A percentile compares a stretch with the other conserved stretches of the same genome.
phyloP scores from a whole-genome alignment of 1,140 invertebrate species.

The Monochamus saltuarius region DNA sequence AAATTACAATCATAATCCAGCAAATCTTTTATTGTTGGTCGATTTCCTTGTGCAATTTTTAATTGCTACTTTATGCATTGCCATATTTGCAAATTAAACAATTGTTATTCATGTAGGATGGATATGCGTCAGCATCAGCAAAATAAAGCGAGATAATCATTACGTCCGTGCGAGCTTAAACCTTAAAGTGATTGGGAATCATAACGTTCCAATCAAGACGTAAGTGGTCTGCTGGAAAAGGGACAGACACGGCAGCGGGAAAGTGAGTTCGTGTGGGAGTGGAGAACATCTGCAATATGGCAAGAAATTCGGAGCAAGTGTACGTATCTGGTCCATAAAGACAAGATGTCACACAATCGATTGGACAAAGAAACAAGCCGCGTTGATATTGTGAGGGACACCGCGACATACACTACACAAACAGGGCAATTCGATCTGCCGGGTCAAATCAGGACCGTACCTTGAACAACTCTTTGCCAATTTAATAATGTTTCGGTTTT shows the following conservation, averaged over 20 bases:
- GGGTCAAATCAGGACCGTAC: constrained; percentile 6
- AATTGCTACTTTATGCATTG: no score
- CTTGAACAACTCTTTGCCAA: no score
- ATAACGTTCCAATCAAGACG: constrained; percentile 33
- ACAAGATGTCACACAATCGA: constrained; percentile 48
- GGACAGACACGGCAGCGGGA: constrained; percentile 19
- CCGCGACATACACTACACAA: constrained; percentile 16
- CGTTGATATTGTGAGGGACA: constrained; percentile 14
- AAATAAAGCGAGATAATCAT: no score
- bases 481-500: no score
- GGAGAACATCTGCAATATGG: constrained; percentile 43
- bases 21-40: no score
- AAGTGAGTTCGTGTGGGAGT: constrained; percentile 18
- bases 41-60: no score
- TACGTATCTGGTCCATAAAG: constrained; percentile 42
- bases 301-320: constrained; percentile 34
- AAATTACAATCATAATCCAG: no score
- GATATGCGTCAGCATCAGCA: no score
- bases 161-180: no score
- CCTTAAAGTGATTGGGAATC: constrained; percentile 3
- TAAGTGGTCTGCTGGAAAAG: constrained; percentile 22
- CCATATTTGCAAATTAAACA: no score
- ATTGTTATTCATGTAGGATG: no score
- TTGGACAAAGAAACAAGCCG: constrained; percentile 22
- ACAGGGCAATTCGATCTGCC: constrained; percentile 18